Evolutionary conservation across 2,797 vertebrate genomes (phyloP).

Genomic region (Protosalanx chinensis): DNA sequence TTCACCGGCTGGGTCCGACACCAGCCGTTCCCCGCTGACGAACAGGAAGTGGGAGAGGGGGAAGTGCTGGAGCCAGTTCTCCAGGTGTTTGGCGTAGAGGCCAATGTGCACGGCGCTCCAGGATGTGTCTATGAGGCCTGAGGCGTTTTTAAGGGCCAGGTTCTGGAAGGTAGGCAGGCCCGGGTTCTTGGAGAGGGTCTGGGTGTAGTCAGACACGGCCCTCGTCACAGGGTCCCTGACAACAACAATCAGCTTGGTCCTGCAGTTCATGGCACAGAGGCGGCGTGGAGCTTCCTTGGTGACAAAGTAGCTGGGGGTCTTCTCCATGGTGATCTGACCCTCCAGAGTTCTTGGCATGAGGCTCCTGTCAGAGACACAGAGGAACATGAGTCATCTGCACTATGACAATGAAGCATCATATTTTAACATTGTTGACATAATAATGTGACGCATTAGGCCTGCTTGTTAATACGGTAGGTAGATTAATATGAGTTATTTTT

Average conservation of each 20-base stretch:
- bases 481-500: too few relatives aligned
- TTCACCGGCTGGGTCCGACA: slow-evolving; percentile 86
- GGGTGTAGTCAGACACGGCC: slow-evolving; percentile 91
- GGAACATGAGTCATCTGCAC: slow-evolving; percentile 17
- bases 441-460: background rate
- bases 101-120: slow-evolving; percentile 94
- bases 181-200: slow-evolving; percentile 89
- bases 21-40: slow-evolving; percentile 88
- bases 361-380: slow-evolving; percentile 67
- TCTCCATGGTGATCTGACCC: slow-evolving; percentile 95
- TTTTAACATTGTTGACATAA: background rate
- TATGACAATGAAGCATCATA: background rate
- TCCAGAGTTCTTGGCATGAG: slow-evolving; percentile 91
- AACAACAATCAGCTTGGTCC: slow-evolving; percentile 90
- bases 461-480: too few relatives aligned
- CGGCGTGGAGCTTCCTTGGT: slow-evolving; percentile 86
- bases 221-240: slow-evolving; percentile 89
- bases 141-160: slow-evolving; percentile 85
- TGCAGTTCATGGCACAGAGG: slow-evolving; percentile 81
- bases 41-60: slow-evolving; percentile 87
- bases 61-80: slow-evolving; percentile 89
- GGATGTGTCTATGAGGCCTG: slow-evolving; percentile 82
- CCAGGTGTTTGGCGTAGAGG: slow-evolving; percentile 91
- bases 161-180: slow-evolving; percentile 85
- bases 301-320: slow-evolving; percentile 95